A percentile compares a stretch with the other conserved stretches of the same genome.
phyloP scores from a whole-genome alignment of 2,888 invertebrate genomes.

The Nesidiocoris tenuis region DNA sequence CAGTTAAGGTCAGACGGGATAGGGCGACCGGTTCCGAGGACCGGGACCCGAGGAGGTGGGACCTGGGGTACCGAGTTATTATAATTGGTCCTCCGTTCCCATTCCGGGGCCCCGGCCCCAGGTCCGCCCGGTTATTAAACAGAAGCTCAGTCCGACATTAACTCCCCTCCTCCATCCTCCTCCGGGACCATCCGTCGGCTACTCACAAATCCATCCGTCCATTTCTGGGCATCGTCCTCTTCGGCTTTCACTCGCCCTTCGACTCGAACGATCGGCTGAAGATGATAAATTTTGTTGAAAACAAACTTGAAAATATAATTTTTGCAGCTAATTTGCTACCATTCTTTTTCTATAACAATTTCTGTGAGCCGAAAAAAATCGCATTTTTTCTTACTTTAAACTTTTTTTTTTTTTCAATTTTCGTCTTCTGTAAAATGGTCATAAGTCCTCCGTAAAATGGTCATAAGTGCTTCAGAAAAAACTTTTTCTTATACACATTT shows the following conservation, averaged over 20 bases:
- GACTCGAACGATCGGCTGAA: neutral
- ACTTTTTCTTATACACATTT: no score
- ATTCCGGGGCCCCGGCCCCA: neutral
- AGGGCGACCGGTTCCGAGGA: constrained; percentile 19
- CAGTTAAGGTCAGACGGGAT: constrained; percentile 26
- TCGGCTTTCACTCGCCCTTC: neutral
- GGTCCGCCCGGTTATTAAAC: constrained; percentile 9
- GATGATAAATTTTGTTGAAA: neutral
- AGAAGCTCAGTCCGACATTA: constrained; percentile 17
- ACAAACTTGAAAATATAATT: neutral
- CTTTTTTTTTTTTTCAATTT: no score
- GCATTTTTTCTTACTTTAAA: no score
- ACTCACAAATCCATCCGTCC: no score
- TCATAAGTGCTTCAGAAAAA: no score
- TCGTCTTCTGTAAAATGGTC: no score
- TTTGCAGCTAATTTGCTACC: neutral
- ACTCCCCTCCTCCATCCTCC: no score
- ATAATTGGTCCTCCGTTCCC: constrained; percentile 20
- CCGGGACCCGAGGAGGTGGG: neutral
- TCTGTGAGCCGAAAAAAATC: no score
- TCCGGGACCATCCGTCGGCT: no score
- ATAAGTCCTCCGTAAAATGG: no score
- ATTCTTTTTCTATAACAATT: no score
- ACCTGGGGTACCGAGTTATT: constrained; percentile 2
- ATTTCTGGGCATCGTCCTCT: no score